phyloP scores from a whole-genome alignment of 2,797 vertebrate species.

The Oryzias sinensis region DNA sequence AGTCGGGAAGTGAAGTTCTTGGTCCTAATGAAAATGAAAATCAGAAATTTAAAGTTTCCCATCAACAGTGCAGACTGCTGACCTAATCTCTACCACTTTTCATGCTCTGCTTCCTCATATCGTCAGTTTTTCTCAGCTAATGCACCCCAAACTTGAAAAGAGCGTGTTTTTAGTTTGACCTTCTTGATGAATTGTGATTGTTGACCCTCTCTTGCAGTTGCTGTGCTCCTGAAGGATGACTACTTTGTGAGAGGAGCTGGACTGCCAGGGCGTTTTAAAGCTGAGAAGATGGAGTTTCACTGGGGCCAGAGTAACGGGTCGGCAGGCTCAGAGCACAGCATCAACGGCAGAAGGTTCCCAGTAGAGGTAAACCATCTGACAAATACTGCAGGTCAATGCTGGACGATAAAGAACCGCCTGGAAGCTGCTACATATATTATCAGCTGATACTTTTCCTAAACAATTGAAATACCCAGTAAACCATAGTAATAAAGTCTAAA shows the following conservation, averaged over 20 bases:
- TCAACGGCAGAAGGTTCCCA: conserved; percentile 91
- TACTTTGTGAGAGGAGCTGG: conserved; percentile 94
- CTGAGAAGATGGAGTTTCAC: conserved; percentile 97
- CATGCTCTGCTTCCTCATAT: too few species aligned
- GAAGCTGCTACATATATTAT: conserved; percentile 9
- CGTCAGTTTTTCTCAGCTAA: too few species aligned
- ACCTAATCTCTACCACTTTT: too few species aligned
- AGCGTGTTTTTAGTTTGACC: too few species aligned
- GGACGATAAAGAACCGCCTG: conserved; percentile 17
- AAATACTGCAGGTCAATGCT: conserved; percentile 38
- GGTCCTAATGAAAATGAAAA: too few species aligned
- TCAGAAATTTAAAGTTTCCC: too few species aligned
- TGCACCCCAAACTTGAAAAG: too few species aligned
- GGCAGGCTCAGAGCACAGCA: conserved; percentile 93
- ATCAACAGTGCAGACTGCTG: too few species aligned
- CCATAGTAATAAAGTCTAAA: conserved; percentile 4
- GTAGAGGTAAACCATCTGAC: conserved; percentile 75
- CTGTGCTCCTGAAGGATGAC: conserved; percentile 93
- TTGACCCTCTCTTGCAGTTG: conserved; percentile 77
- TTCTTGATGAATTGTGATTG: conserved; percentile 2
- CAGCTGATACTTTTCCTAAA: conserved; percentile 5
- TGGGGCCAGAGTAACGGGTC: conserved; percentile 96
- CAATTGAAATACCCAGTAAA: neutral
- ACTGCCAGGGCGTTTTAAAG: conserved; percentile 94
- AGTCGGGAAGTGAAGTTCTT: too few species aligned